phyloP scores from a whole-genome alignment of 2,888 invertebrate species.

The Limnephilus marmoratus region DNA sequence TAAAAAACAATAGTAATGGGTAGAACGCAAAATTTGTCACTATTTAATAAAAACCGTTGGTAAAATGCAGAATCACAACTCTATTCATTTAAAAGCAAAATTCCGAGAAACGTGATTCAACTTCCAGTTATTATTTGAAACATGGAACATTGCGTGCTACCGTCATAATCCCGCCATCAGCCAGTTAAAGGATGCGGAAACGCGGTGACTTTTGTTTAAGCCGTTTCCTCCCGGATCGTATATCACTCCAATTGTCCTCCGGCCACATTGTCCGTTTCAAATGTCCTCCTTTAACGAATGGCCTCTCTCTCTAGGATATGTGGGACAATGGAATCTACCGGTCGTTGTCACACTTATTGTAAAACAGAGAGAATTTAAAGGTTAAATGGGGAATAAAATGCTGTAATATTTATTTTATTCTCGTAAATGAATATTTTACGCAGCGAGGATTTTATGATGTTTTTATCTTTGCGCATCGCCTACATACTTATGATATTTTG shows the following conservation, averaged over 20 bases:
- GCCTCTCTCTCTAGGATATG: not conserved
- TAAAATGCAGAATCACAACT: not conserved
- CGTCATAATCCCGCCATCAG: not conserved
- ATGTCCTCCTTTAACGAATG: conserved; percentile 4
- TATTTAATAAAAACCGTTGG: not conserved
- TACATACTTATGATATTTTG: too few relatives aligned
- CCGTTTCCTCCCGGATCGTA: conserved; percentile 19
- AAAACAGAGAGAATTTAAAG: not conserved
- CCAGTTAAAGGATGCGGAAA: conserved; percentile 19
- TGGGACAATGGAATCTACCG: conserved; percentile 8
- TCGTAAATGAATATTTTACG: too few relatives aligned
- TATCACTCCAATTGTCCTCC: conserved; percentile 38
- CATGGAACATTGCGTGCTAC: not conserved
- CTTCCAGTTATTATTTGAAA: not conserved
- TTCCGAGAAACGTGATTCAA: not conserved
- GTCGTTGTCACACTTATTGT: not conserved
- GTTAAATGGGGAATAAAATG: not conserved
- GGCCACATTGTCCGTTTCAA: not conserved
- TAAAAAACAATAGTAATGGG: not conserved
- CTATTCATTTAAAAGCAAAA: not conserved
- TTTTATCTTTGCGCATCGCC: too few relatives aligned
- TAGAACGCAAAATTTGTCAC: not conserved
- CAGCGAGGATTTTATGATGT: too few relatives aligned
- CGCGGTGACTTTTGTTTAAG: conserved; percentile 40
- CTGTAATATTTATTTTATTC: too few relatives aligned